A percentile compares a stretch with the other conserved stretches of the same genome.
Evolutionary conservation across 2,113 vertebrate species (phyloP).

Genomic region (Neodon shergylaensis): DNA sequence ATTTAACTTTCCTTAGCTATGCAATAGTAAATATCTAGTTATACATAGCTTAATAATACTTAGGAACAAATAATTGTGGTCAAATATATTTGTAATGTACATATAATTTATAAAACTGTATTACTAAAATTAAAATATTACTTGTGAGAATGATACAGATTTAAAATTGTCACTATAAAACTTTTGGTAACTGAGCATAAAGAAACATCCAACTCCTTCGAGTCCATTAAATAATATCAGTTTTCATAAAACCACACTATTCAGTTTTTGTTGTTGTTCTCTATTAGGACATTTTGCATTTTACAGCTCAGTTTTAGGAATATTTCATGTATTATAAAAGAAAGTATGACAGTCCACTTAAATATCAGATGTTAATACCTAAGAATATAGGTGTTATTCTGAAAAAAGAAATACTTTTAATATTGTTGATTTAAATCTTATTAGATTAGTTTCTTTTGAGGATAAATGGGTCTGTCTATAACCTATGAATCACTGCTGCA

Average conservation of each 20-base stretch:
- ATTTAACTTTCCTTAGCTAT: neutral
- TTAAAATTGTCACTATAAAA: slow-evolving; percentile 13
- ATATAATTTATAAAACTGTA: neutral
- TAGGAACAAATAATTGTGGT: neutral
- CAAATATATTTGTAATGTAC: neutral
- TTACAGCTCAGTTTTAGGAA: slow-evolving; percentile 57
- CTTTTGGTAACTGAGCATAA: slow-evolving; percentile 19
- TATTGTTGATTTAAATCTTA: slow-evolving; percentile 53
- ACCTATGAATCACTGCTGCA: neutral
- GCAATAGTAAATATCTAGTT: slow-evolving; percentile 23
- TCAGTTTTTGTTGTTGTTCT: slow-evolving; percentile 33
- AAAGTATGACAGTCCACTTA: neutral
- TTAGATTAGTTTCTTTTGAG: slow-evolving; percentile 48
- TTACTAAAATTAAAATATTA: neutral
- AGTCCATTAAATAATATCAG: slow-evolving; percentile 54
- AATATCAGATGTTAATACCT: slow-evolving; percentile 63
- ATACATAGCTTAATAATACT: neutral
- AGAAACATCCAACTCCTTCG: slow-evolving; percentile 45
- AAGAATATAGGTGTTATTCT: slow-evolving; percentile 56
- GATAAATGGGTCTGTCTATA: neutral
- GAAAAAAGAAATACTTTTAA: slow-evolving; percentile 62
- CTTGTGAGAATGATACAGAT: slow-evolving; percentile 38
- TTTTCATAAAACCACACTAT: slow-evolving; percentile 41
- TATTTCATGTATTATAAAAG: slow-evolving; percentile 7
- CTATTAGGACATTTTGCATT: slow-evolving; percentile 43